Conservation (phyloP, 2,888 invertebrate genomes). For the Epistrophe grossulariae region DNA sequence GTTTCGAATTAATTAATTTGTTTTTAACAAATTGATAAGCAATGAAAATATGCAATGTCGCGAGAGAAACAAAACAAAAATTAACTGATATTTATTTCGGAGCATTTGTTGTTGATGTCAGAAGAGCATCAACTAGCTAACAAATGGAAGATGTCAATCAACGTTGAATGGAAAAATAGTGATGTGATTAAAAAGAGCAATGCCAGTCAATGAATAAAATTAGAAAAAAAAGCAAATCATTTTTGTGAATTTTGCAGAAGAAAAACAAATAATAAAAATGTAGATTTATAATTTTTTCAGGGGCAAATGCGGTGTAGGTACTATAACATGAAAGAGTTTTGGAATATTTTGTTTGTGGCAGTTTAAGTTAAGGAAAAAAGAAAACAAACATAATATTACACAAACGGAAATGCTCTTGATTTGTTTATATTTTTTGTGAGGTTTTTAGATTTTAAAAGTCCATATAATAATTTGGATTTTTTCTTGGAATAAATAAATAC, state of each 20-base stretch:
- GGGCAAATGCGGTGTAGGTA: background rate
- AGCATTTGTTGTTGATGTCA: background rate
- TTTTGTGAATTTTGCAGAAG: background rate
- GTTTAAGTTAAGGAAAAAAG: background rate
- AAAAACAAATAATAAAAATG: background rate
- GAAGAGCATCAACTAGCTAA: background rate
- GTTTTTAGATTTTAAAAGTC: background rate
- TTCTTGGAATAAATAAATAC: background rate
- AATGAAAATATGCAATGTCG: background rate
- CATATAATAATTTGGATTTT: background rate
- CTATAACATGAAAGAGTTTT: constrained; percentile 11
- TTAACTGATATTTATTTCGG: background rate
- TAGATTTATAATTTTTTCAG: background rate
- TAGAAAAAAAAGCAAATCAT: background rate
- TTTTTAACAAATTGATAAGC: background rate
- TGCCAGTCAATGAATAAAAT: background rate
- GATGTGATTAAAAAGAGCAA: constrained; percentile 8
- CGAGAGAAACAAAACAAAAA: background rate
- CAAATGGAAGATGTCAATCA: constrained; percentile 19
- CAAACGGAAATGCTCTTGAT: background rate
- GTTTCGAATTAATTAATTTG: background rate
- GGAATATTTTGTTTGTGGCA: background rate
- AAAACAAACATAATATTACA: background rate
- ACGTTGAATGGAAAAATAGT: background rate
- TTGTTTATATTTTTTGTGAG: background rate